Percentiles rank a stretch among this genome's conserved stretches.
Conservation (phyloP, 2,113 vertebrate genomes). For the Muntiacus muntjak region DNA sequence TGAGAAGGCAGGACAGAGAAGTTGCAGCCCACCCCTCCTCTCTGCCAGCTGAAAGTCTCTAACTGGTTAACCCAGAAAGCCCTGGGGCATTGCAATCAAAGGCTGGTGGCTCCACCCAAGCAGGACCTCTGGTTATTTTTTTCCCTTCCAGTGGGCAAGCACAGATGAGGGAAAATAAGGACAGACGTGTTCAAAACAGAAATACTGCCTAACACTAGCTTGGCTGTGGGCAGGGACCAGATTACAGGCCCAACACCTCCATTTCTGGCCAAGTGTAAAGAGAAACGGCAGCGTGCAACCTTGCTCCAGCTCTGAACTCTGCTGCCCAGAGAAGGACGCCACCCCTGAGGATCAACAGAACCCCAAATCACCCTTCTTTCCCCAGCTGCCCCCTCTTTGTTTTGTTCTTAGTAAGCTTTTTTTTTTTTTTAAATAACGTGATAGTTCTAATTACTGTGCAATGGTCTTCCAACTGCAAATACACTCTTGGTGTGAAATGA, state of each 20-base stretch:
- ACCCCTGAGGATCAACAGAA: conserved; percentile 40
- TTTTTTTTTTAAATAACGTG: not conserved
- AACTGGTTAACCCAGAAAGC: conserved; percentile 61
- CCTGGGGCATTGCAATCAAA: conserved; percentile 9
- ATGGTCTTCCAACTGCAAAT: not conserved
- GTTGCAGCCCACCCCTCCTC: not conserved
- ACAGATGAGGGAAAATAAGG: conserved; percentile 67
- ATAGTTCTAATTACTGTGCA: not conserved
- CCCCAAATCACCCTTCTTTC: conserved; percentile 52
- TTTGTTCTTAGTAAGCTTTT: not conserved
- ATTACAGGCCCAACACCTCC: conserved; percentile 64
- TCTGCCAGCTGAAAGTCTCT: not conserved
- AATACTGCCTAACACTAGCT: conserved; percentile 46
- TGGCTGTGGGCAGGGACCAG: conserved; percentile 51
- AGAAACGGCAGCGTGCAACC: conserved; percentile 66
- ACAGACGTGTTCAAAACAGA: conserved; percentile 60
- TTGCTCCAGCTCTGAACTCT: conserved; percentile 63
- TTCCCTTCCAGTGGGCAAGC: conserved; percentile 47
- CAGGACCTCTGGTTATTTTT: conserved; percentile 42
- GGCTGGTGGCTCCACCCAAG: conserved; percentile 47
- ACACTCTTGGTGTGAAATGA: not conserved
- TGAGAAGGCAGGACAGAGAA: not conserved
- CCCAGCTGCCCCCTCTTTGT: not conserved
- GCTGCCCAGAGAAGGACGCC: conserved; percentile 49
- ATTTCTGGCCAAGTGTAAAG: conserved; percentile 59